Evolutionary conservation across 1,140 invertebrate genomes (phyloP), one percentile per base, ranked within the genome.

Genomic region (Lepidurus couesii): DNA sequence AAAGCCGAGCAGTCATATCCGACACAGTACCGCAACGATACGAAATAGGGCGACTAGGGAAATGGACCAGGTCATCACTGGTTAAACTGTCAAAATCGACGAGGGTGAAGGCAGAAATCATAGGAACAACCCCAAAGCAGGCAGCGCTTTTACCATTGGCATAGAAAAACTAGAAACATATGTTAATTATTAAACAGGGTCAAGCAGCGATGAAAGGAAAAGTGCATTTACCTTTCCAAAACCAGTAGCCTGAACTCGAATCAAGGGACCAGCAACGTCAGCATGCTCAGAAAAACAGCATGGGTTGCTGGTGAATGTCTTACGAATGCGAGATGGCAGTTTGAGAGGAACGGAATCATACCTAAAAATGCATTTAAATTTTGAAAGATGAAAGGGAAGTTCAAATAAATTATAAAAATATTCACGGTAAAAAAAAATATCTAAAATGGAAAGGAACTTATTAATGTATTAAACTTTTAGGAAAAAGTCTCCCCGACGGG

Each of bases 21-120:
- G 82, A 83, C 10, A 82, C 81, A 7, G 81, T 81, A 16, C 83
- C 83, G 76, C 81, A 83, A 13, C 81, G 81, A 80, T 75, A 81
- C 24, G 79, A 74, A 9, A 79, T 45, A 24, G 73, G 73, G 10
- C 74, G 73, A 26, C 73, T 21, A 44, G 65, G 24, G 1, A 78
- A n/a, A 2, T 44, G 16, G 42, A 75, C 45, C 2, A 79, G 44
- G n/a, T 74, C 73, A 7, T 74, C 44, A 21, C 75, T 44, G n/a
- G 73, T 74, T 43, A 45, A 42, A 44, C 65, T 44, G 16, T 79
- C 78, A 44, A 75, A 45, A 75, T 75, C 74, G 1, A 79, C 80
- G n/a, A 80, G 45, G 42, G 79, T 77, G 5, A 78, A 74, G 34
- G 81, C 80, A 74, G 77, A 65, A 16, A 82, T 74, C 34, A 77